Percentiles rank a stretch among this genome's conserved stretches.
Evolutionary conservation across 2,113 vertebrate genomes (phyloP).

Genomic region (Microcebus lehilahytsara): DNA sequence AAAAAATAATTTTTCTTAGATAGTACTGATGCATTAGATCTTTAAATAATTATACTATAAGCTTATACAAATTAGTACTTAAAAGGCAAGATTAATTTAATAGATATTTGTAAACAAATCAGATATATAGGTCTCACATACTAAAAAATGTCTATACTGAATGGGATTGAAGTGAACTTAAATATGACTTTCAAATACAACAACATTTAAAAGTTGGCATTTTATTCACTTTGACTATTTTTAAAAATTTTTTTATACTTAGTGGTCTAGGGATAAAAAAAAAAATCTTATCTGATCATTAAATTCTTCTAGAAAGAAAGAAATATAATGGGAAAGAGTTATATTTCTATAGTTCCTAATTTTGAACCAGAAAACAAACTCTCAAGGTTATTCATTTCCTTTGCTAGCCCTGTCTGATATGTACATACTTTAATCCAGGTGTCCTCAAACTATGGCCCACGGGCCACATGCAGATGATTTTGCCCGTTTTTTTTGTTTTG

Average conservation of each 20-base stretch:
- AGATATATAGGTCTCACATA: background rate
- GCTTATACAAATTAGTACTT: background rate
- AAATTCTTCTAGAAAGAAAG: background rate
- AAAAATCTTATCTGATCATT: background rate
- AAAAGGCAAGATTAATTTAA: background rate
- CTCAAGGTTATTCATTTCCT: conserved; percentile 6
- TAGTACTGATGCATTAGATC: background rate
- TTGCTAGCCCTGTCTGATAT: background rate
- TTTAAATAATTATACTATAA: background rate
- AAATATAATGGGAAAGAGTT: background rate
- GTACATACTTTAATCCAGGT: background rate
- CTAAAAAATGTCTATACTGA: background rate
- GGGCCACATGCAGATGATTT: too few species aligned
- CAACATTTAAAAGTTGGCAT: background rate
- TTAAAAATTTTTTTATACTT: background rate
- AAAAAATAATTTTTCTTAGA: background rate
- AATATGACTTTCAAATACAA: background rate
- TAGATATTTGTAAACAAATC: background rate
- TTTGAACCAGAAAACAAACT: background rate
- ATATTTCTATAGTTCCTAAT: background rate
- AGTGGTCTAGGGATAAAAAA: background rate
- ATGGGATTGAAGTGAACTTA: background rate
- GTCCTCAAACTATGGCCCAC: too few species aligned
- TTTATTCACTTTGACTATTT: background rate
- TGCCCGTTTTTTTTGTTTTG: too few species aligned